Evolutionary conservation across 2,888 invertebrate genomes (phyloP).

Genomic region (Oligia latruncula): DNA sequence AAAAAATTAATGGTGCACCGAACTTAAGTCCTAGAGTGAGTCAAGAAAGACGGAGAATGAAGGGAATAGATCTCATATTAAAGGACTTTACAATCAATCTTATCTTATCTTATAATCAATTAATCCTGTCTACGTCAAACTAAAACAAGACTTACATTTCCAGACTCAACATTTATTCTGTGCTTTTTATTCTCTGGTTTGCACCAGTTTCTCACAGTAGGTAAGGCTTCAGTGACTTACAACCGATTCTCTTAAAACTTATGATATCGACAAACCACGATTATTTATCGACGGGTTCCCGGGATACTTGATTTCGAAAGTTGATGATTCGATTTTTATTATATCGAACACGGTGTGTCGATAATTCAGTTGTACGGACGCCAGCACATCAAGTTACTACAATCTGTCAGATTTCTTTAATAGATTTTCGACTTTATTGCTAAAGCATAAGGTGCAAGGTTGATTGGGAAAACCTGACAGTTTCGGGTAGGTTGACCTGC

Average conservation of each 20-base stretch:
- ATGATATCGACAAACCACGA: too few species aligned
- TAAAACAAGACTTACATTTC: not conserved
- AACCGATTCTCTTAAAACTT: not conserved
- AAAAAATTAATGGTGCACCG: too few species aligned
- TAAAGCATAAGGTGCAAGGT: too few species aligned
- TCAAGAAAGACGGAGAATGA: not conserved
- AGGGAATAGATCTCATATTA: not conserved
- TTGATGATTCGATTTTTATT: too few species aligned
- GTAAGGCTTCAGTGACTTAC: not conserved
- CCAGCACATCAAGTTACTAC: too few species aligned
- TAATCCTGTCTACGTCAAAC: not conserved
- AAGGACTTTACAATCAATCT: not conserved
- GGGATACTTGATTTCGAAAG: too few species aligned
- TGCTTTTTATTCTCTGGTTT: slow-evolving; percentile 2
- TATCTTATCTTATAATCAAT: not conserved
- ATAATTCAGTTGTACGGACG: too few species aligned
- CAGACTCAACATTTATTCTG: slow-evolving; percentile 1
- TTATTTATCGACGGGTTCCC: not conserved
- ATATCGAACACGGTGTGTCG: too few species aligned
- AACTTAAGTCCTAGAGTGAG: not conserved
- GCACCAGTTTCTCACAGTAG: not conserved
- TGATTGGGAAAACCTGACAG: too few species aligned
- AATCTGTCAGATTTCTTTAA: too few species aligned
- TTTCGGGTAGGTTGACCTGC: too few species aligned
- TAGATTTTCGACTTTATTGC: too few species aligned